Evolutionary conservation across 2,888 invertebrate species (phyloP), one percentile per base, ranked within the genome.

Genomic region (Diplolepis rosae): DNA sequence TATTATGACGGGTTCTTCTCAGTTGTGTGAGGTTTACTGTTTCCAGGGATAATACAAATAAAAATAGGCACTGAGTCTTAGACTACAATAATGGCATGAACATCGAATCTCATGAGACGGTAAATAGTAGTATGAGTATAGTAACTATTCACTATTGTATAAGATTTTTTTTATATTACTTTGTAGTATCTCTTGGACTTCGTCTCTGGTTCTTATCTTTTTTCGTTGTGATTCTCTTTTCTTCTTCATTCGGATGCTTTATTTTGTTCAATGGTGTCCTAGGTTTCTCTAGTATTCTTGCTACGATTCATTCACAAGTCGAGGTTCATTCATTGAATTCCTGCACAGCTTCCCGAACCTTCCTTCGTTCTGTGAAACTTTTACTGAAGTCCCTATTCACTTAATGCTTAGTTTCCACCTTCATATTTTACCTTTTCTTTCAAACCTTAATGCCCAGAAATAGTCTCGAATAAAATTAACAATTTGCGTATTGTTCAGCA

Each of bases 291-390:
- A 61, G 35, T 39, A 61, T 61, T 61, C 61, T 61, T 24, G 24
- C 61, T 24, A 24, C 61, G 24, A 39, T 39, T 61, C 61, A 61
- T 61, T 61, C 61, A 61, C 61, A 27, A 61, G 24, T 39, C n/a
- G 61, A 61, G 61, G 39, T 61, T 61, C 61, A 61, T 61, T 61
- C 61, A 61, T 61, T 3, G 61, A 61, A 61, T 61, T 61, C 61
- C 27, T 61, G 24, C 24, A 39, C 61, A 61, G 39, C 35, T 35
- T 39, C 61, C 35, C 24, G 61, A n/a, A 61, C 61, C 61, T 61
- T 35, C 35, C 61, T 61, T 61, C 61, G 24, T 61, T 39, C 7
- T 9, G 39, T 61, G 61, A n/a, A 39, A 24, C 61, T 39, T 56
- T n/a, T 61, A 24, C 61, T 61, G n/a, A 35, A 35, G 39, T 39